Base-by-base conservation (phyloP, 1,140 invertebrate species). In the Colletes gigas region DNA sequence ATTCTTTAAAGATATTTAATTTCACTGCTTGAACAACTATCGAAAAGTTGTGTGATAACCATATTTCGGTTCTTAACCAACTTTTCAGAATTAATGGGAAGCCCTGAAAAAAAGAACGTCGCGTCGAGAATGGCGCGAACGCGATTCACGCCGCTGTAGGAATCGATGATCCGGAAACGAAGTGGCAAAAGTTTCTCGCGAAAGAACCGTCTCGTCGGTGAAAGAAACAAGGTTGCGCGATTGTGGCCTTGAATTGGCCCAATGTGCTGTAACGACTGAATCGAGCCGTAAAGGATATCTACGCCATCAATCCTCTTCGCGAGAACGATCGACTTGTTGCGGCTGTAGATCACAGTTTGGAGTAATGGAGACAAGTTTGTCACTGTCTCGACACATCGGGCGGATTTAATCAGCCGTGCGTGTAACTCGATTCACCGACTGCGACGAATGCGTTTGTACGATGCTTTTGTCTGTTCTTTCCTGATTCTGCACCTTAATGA, bases 71-170 rank as follows among this genome's bases (percentile, higher is more conserved):
- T 77, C 72, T 84, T 77, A 82, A 78, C 83, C 66, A 41, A 78
- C 78, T 84, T 85, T 85, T 69, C 77, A 77, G 77, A 62, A 66
- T 83, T 83, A 83, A 76, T 80, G 60, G 72, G 30, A n/a, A 50
- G 41, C 52, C 2, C n/a, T 14, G 8, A 67, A 19, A 30, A 71
- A 83, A 44, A 44, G 44, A 3, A 44, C 3, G 44, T 7, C 44
- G 44, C 44, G 57, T 70, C 6, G 70, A 75, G 68, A 55, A 50
- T 57, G 69, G 62, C 21, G n/a, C 50, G 44, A 80, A 83, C 67
- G 82, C 72, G 54, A 81, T 85, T 83, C 59, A 14, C 55, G 62
- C n/a, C 60, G 57, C 15, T n/a, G 63, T 74, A 84, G 44, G 77
- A 85, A 84, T 83, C 73, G 83, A 15, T 44, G 19, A 60, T 0